phyloP scores from a whole-genome alignment of 2,797 vertebrate genomes.

The Vultur gryphus region DNA sequence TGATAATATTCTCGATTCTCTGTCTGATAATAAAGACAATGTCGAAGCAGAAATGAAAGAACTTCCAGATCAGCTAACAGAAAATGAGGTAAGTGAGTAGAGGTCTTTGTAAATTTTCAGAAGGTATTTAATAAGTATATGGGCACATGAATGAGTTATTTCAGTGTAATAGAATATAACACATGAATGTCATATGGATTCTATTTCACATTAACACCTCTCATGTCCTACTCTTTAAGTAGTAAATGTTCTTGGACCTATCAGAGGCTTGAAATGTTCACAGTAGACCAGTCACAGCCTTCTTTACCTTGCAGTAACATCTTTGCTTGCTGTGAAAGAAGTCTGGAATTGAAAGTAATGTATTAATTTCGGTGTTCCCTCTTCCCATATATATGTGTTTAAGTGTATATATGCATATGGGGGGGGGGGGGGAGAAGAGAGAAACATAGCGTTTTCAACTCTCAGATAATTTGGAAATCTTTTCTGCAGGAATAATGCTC shows the following conservation, averaged over 20 bases:
- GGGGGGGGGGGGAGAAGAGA: background rate
- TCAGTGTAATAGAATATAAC: background rate
- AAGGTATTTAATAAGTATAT: background rate
- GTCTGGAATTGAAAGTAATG: background rate
- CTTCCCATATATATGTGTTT: background rate
- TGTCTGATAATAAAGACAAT: slow-evolving; percentile 75
- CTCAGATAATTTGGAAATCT: background rate
- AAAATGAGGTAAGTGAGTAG: slow-evolving; percentile 65
- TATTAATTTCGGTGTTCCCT: background rate
- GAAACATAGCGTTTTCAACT: background rate
- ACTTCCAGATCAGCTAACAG: slow-evolving; percentile 71
- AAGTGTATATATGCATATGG: background rate
- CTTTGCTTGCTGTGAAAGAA: background rate
- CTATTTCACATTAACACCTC: background rate
- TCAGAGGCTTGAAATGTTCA: background rate
- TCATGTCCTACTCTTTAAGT: background rate
- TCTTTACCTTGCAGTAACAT: background rate
- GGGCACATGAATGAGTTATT: background rate
- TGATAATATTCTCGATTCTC: slow-evolving; percentile 73
- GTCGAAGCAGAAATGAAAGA: slow-evolving; percentile 67
- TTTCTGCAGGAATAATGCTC: background rate
- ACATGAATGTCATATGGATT: background rate
- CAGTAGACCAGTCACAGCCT: background rate
- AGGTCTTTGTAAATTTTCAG: background rate
- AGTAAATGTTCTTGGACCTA: background rate